These are phyloP conservation scores for Hirundichthys speculiger DNA, from an alignment of 2,113 vertebrate species.

Conservation along the genomic window DNA sequence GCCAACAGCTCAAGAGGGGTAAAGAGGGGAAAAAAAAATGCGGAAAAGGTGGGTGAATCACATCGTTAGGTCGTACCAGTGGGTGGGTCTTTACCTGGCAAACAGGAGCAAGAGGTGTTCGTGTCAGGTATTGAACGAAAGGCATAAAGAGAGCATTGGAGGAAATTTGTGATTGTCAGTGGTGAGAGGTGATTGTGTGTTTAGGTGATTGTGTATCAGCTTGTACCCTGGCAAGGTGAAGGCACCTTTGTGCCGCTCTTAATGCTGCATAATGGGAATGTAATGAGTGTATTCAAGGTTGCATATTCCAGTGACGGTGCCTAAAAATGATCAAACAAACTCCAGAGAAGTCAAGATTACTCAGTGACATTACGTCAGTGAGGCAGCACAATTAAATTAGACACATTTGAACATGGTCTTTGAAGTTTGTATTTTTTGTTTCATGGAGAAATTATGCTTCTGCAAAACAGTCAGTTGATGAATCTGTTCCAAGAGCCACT, in stretches of 20 bases:
- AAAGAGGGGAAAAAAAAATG: neutral
- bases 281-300: slow-evolving; percentile 56
- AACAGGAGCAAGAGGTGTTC: slow-evolving; percentile 37
- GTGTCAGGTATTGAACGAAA: slow-evolving; percentile 57
- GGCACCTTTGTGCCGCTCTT: slow-evolving; percentile 52
- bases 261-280: slow-evolving; percentile 52
- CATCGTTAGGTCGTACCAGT: slow-evolving; percentile 27
- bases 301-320: slow-evolving; percentile 29
- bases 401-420: neutral
- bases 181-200: slow-evolving; percentile 38
- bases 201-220: slow-evolving; percentile 53
- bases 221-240: slow-evolving; percentile 53
- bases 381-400: neutral
- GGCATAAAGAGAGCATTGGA: slow-evolving; percentile 41
- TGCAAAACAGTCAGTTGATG: no score
- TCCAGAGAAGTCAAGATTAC: neutral
- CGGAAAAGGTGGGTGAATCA: slow-evolving; percentile 5
- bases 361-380: neutral
- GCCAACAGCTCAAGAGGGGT: neutral
- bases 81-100: slow-evolving; percentile 26
- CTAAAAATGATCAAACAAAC: neutral
- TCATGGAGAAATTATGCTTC: no score
- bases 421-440: no score
- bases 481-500: no score
- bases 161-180: slow-evolving; percentile 32